Percentiles rank a stretch among this genome's conserved stretches.
Evolutionary conservation across 2,113 vertebrate genomes (phyloP).

Genomic region (Tricholaema leucomelas): DNA sequence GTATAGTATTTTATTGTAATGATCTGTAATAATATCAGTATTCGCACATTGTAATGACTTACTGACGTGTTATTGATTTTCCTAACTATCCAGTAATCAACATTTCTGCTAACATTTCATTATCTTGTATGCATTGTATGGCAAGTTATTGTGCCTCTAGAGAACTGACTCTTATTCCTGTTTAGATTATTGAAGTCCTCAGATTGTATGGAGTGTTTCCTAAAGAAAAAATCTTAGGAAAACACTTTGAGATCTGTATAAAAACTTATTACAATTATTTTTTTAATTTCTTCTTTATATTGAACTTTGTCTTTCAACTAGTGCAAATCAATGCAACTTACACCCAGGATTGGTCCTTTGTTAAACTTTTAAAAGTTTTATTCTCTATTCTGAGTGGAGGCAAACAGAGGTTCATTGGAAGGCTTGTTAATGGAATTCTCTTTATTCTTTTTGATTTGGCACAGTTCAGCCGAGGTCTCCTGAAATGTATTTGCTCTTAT

Average conservation of each 20-base stretch:
- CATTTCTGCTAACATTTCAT: neutral
- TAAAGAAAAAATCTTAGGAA: constrained; percentile 8
- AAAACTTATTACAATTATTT: neutral
- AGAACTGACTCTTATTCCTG: neutral
- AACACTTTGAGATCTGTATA: neutral
- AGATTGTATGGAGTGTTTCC: neutral
- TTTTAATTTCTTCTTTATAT: neutral
- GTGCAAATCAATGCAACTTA: neutral
- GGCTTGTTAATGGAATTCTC: neutral
- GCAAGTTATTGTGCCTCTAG: neutral
- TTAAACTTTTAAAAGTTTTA: neutral
- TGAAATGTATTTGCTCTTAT: neutral
- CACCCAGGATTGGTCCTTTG: neutral
- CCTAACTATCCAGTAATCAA: neutral
- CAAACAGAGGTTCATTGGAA: neutral
- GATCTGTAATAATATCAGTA: neutral
- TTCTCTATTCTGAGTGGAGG: neutral
- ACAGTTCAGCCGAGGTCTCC: neutral
- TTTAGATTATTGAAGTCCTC: neutral
- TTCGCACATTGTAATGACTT: constrained; percentile 18
- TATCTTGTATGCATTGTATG: neutral
- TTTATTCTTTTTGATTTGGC: neutral
- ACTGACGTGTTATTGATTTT: neutral
- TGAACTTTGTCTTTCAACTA: neutral
- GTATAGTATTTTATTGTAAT: no score